Evolutionary conservation across 2,113 vertebrate genomes (phyloP).

Genomic region (Elaphurus davidianus): DNA sequence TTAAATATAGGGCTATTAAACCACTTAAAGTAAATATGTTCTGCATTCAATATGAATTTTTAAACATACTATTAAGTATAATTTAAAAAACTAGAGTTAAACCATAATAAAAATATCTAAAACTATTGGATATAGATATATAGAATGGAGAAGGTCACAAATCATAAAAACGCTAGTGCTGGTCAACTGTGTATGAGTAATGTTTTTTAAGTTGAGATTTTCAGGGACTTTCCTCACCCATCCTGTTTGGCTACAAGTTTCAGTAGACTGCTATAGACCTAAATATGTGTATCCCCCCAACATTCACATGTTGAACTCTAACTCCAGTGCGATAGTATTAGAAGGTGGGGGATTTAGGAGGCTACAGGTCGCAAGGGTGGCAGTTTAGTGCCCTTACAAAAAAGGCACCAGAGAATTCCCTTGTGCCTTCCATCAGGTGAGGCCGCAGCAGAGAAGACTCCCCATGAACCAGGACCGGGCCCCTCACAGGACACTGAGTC

Average conservation of each 20-base stretch:
- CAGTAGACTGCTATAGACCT: neutral
- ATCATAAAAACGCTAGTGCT: neutral
- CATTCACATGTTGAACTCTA: neutral
- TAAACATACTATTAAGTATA: neutral
- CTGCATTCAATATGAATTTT: neutral
- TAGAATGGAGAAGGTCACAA: neutral
- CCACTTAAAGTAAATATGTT: neutral
- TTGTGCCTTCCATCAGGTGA: neutral
- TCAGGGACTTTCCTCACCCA: neutral
- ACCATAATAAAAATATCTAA: neutral
- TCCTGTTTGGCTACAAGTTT: neutral
- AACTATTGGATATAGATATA: neutral
- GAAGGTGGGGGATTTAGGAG: neutral
- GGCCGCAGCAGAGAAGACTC: neutral
- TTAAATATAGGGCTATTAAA: neutral
- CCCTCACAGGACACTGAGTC: neutral
- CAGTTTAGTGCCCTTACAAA: neutral
- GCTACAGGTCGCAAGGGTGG: too few relatives aligned
- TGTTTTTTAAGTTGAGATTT: neutral
- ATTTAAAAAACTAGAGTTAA: neutral
- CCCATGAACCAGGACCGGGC: neutral
- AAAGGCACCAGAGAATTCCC: neutral
- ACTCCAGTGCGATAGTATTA: neutral
- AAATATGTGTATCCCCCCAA: neutral
- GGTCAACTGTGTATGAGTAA: neutral